Percentiles rank a stretch among this genome's conserved stretches.
phyloP scores from a whole-genome alignment of 1,140 invertebrate genomes.

The Andrena cerasifolii region DNA sequence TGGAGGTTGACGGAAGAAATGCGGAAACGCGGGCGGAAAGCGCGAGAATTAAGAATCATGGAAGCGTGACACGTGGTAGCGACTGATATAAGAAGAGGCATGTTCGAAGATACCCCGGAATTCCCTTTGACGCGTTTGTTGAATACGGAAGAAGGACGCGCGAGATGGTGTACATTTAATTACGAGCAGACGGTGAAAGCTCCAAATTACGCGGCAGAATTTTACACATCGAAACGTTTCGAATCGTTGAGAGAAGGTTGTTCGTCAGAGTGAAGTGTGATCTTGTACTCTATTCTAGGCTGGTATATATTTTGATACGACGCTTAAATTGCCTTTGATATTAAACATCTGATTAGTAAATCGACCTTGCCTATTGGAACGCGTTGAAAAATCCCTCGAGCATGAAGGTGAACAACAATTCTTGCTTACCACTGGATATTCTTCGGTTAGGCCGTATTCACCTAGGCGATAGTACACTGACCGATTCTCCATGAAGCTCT shows the following conservation, averaged over 20 bases:
- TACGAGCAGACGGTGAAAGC: not conserved
- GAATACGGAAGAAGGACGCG: not conserved
- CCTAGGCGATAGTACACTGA: slow-evolving; percentile 56
- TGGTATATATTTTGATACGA: no score
- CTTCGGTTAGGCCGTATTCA: slow-evolving; percentile 45
- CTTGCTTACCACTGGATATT: slow-evolving; percentile 54
- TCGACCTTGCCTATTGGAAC: not conserved
- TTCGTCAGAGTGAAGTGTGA: no score
- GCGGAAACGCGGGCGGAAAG: not conserved
- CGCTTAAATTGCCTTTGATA: no score
- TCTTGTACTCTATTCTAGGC: no score
- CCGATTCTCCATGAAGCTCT: slow-evolving; percentile 49
- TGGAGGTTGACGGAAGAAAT: not conserved
- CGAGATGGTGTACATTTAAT: not conserved
- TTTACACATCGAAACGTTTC: not conserved
- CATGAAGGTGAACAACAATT: not conserved
- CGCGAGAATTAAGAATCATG: no score
- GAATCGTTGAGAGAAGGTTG: not conserved
- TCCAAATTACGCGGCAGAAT: slow-evolving; percentile 15
- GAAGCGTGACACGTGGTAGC: not conserved
- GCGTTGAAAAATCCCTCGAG: not conserved
- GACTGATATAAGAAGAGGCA: slow-evolving; percentile 5
- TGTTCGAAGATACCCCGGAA: not conserved
- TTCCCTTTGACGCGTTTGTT: slow-evolving; percentile 8
- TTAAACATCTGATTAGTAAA: not conserved